phyloP scores from a whole-genome alignment of 1,140 invertebrate genomes.

The Heliconius himera region DNA sequence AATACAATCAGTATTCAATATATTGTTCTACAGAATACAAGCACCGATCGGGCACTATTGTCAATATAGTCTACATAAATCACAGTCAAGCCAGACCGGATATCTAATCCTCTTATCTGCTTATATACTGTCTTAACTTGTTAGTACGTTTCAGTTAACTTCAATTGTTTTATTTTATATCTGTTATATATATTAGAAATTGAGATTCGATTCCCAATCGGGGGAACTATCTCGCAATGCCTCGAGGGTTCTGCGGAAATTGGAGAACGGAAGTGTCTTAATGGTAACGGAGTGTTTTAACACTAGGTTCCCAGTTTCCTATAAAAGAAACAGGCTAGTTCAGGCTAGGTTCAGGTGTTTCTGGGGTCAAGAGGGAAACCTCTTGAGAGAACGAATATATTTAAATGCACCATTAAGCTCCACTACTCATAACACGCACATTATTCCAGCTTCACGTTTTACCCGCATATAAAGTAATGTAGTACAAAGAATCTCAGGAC shows the following conservation, averaged over 20 bases:
- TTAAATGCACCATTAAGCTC: no score
- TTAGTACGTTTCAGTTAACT: constrained; percentile 2
- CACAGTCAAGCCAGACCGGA: constrained; percentile 18
- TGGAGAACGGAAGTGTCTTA: background rate
- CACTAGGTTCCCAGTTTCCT: background rate
- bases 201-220: background rate
- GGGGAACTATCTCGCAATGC: background rate
- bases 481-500: no score
- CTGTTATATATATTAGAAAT: background rate
- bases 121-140: constrained; percentile 15
- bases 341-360: no score
- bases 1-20: constrained; percentile 3
- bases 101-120: constrained; percentile 23
- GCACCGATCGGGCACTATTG: constrained; percentile 15
- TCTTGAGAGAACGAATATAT: no score
- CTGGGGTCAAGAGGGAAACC: no score
- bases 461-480: no score
- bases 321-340: no score
- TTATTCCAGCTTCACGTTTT: no score
- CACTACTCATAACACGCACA: no score
- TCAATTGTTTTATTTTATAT: background rate
- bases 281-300: background rate
- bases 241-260: no score
- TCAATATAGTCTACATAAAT: constrained; percentile 27
- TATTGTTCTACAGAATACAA: constrained; percentile 9